phyloP scores from a whole-genome alignment of 1,140 invertebrate genomes.

The Polyergus mexicanus region DNA sequence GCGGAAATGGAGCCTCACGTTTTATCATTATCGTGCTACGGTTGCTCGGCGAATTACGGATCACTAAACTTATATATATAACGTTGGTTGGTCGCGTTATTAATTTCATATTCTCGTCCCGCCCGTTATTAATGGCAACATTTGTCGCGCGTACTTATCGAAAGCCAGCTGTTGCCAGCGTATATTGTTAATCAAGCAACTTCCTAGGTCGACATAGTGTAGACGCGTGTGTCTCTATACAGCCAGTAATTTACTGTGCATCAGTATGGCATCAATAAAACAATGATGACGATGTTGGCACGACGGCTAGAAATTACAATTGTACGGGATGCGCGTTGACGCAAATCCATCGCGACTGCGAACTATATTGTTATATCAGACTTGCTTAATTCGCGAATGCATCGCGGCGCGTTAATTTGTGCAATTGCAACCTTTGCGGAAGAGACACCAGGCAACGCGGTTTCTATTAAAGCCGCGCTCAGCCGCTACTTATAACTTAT shows the following conservation, averaged over 20 bases:
- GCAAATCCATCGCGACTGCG: not conserved
- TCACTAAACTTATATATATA: not conserved
- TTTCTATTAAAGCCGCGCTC: conserved; percentile 19
- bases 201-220: not conserved
- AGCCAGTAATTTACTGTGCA: conserved; percentile 20
- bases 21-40: not conserved
- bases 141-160: not conserved
- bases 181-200: conserved; percentile 31
- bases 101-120: conserved; percentile 33
- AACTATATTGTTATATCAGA: not conserved
- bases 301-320: not conserved
- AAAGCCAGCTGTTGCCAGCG: conserved; percentile 3
- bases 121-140: not conserved
- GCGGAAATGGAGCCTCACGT: not conserved
- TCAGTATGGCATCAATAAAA: conserved; percentile 35
- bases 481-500: not conserved
- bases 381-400: conserved; percentile 24
- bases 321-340: not conserved
- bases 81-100: not conserved
- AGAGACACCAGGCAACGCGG: not conserved
- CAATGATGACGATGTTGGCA: not conserved
- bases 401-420: not conserved
- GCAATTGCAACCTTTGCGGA: not conserved
- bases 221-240: not conserved
- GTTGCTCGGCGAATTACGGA: not conserved